These are phyloP conservation scores for Acanthisitta chloris DNA, from an alignment of 2,113 vertebrate genomes.

Conservation along the genomic window DNA sequence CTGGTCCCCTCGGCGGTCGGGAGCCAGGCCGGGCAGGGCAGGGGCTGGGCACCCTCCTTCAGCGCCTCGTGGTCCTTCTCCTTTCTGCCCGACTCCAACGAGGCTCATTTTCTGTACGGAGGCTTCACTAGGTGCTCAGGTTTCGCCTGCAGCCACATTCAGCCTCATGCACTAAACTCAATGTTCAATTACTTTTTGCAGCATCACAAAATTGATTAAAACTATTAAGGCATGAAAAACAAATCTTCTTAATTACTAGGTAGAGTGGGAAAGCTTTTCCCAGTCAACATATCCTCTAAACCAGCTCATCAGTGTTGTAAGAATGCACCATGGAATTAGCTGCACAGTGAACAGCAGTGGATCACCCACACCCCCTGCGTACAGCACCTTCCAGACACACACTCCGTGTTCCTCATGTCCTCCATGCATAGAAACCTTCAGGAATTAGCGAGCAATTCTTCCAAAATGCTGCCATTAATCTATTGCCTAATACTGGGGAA, in stretches of 20 bases:
- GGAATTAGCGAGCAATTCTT: not conserved
- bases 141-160: not conserved
- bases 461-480: not conserved
- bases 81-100: not conserved
- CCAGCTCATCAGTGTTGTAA: not conserved
- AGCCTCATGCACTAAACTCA: not conserved
- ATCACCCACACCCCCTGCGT: not conserved
- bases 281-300: not conserved
- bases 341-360: not conserved
- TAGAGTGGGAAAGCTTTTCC: not conserved
- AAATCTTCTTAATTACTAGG: constrained; percentile 11
- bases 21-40: not conserved
- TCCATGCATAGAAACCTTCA: not conserved
- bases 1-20: too few relatives aligned
- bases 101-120: not conserved
- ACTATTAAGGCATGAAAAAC: not conserved
- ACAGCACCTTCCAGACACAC: not conserved
- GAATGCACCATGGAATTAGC: not conserved
- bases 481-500: not conserved
- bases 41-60: not conserved
- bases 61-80: not conserved
- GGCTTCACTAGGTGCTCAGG: not conserved
- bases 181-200: not conserved
- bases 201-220: not conserved
- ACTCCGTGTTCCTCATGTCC: not conserved